Evolutionary conservation across 2,113 vertebrate species (phyloP).

Genomic region (Neogobius melanostomus): DNA sequence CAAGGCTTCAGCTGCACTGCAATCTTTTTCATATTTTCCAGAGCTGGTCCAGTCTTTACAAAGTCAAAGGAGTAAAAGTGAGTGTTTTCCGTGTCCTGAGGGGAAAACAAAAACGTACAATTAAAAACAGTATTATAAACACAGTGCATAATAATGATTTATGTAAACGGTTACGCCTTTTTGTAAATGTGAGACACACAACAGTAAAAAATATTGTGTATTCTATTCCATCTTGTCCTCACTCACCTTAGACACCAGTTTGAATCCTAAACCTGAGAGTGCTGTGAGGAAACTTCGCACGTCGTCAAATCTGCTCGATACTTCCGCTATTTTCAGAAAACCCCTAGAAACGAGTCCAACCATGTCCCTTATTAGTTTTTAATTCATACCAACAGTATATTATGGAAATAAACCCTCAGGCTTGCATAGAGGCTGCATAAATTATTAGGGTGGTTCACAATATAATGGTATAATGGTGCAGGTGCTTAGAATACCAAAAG

Average conservation of each 20-base stretch:
- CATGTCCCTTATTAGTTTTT: too few relatives aligned
- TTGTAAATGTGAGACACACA: too few relatives aligned
- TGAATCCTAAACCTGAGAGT: constrained; percentile 85
- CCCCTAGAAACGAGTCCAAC: constrained; percentile 73
- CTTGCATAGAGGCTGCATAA: too few relatives aligned
- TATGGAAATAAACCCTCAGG: too few relatives aligned
- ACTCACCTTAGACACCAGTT: constrained; percentile 82
- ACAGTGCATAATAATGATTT: too few relatives aligned
- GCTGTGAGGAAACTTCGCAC: constrained; percentile 74
- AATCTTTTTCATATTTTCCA: constrained; percentile 51
- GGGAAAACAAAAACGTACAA: constrained; percentile 4
- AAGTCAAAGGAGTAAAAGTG: constrained; percentile 90
- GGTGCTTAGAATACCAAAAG: too few relatives aligned
- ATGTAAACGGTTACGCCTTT: too few relatives aligned
- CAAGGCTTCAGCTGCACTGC: constrained; percentile 83
- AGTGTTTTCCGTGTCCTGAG: constrained; percentile 82
- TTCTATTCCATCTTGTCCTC: not conserved
- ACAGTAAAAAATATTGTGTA: not conserved
- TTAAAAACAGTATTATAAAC: not conserved
- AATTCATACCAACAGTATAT: too few relatives aligned
- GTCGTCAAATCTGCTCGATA: constrained; percentile 89
- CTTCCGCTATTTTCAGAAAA: constrained; percentile 88
- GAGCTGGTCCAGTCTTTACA: constrained; percentile 71
- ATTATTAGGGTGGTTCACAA: too few relatives aligned
- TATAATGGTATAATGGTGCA: too few relatives aligned